A percentile compares a stretch with the other conserved stretches of the same genome.
Conservation (phyloP, 2,888 invertebrate genomes). For the Oscheius sp. region DNA sequence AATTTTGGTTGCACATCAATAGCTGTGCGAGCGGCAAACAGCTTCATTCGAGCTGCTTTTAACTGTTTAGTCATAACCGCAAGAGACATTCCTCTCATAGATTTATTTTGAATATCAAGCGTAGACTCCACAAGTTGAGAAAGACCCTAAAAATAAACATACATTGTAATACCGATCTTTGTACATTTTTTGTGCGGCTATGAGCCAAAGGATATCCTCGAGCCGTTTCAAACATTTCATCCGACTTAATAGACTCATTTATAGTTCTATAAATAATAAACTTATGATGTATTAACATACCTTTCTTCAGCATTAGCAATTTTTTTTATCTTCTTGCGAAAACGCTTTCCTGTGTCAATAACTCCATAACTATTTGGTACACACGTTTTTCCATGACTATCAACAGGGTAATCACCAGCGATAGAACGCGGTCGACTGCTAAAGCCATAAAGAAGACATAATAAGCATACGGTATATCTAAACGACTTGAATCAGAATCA, state of each 20-base stretch:
- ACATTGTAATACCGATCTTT: neutral
- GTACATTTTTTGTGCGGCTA: too few species aligned
- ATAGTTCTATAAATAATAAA: neutral
- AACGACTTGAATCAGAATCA: slow-evolving; percentile 16
- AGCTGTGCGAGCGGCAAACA: slow-evolving; percentile 54
- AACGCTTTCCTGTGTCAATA: slow-evolving; percentile 33
- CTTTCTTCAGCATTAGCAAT: slow-evolving; percentile 36
- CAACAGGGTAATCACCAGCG: slow-evolving; percentile 28
- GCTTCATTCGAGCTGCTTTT: slow-evolving; percentile 43
- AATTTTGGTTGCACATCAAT: slow-evolving; percentile 52
- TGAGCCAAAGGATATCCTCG: neutral
- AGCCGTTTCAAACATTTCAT: slow-evolving; percentile 1
- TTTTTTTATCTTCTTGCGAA: slow-evolving; percentile 45
- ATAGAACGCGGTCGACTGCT: slow-evolving; percentile 22
- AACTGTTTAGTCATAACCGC: slow-evolving; percentile 16
- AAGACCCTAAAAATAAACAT: neutral
- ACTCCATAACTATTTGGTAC: slow-evolving; percentile 1
- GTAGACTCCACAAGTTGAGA: slow-evolving; percentile 21
- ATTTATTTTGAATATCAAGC: slow-evolving; percentile 4
- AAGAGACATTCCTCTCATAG: neutral
- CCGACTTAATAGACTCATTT: slow-evolving; percentile 2
- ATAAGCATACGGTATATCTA: neutral
- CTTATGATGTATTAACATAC: neutral
- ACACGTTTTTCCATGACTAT: slow-evolving; percentile 18
- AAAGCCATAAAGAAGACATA: neutral